A percentile compares a stretch with the other conserved stretches of the same genome.
phyloP scores from a whole-genome alignment of 2,888 invertebrate species.

The Trichogramma dendrolimi region DNA sequence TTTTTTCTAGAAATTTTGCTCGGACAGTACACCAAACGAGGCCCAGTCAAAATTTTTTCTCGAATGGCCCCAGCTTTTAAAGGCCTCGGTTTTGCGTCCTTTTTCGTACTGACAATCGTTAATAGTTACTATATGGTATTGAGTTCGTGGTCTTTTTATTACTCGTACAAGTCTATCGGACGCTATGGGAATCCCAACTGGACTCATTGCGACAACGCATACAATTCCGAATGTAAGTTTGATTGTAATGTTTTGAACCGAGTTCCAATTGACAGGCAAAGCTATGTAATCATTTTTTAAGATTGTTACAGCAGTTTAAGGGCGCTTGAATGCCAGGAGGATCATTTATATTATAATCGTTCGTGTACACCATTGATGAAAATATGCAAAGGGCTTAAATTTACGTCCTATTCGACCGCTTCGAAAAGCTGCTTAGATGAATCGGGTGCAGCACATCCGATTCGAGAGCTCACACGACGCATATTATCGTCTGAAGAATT shows the following conservation, averaged over 20 bases:
- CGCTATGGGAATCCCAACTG: slow-evolving; percentile 58
- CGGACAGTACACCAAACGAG: slow-evolving; percentile 74
- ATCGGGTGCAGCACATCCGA: slow-evolving; percentile 40
- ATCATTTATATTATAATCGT: slow-evolving; percentile 56
- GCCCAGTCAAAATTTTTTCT: slow-evolving; percentile 64
- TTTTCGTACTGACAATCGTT: slow-evolving; percentile 68
- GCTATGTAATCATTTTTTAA: slow-evolving; percentile 42
- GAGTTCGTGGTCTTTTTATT: slow-evolving; percentile 73
- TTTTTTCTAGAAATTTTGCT: slow-evolving; percentile 75
- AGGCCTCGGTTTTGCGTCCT: slow-evolving; percentile 63
- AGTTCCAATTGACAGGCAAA: neutral
- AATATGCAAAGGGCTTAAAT: slow-evolving; percentile 54
- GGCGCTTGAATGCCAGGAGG: slow-evolving; percentile 55
- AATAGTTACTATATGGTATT: slow-evolving; percentile 78
- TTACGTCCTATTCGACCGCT: slow-evolving; percentile 51
- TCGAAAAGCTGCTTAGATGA: slow-evolving; percentile 36
- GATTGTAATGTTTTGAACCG: slow-evolving; percentile 28
- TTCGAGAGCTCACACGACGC: slow-evolving; percentile 57
- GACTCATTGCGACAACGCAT: slow-evolving; percentile 65
- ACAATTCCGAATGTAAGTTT: slow-evolving; percentile 60
- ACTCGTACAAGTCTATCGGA: slow-evolving; percentile 67
- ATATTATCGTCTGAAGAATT: slow-evolving; percentile 64
- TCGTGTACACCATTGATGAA: slow-evolving; percentile 54
- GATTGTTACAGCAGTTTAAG: slow-evolving; percentile 66
- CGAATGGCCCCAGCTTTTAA: slow-evolving; percentile 60